Evolutionary conservation across 2,888 invertebrate species (phyloP).

Genomic region (Scotopteryx bipunctaria): DNA sequence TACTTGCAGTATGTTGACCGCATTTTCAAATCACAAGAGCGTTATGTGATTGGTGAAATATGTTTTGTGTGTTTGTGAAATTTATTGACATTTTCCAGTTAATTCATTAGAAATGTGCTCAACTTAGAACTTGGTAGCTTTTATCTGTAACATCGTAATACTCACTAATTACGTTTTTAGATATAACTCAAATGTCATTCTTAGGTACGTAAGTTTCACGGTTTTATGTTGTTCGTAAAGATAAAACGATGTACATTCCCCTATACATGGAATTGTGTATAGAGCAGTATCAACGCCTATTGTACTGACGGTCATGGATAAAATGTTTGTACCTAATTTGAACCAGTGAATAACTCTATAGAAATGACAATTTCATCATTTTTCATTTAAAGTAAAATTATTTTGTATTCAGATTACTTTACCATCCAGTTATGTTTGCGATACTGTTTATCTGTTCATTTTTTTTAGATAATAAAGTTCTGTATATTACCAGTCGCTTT

Average conservation of each 20-base stretch:
- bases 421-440: slow-evolving; percentile 45
- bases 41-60: background rate
- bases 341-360: too few relatives aligned
- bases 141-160: slow-evolving; percentile 19
- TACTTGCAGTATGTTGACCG: too few relatives aligned
- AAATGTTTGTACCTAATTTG: slow-evolving; percentile 25
- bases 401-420: slow-evolving; percentile 28
- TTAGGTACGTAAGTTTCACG: slow-evolving; percentile 7
- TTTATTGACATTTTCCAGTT: background rate
- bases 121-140: slow-evolving; percentile 18
- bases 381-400: too few relatives aligned
- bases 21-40: too few relatives aligned
- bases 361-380: too few relatives aligned
- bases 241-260: slow-evolving; percentile 24
- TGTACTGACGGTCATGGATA: slow-evolving; percentile 16
- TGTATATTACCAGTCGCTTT: slow-evolving; percentile 44
- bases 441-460: slow-evolving; percentile 49
- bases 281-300: too few relatives aligned
- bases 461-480: slow-evolving; percentile 49
- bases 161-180: slow-evolving; percentile 19
- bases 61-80: too few relatives aligned
- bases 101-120: slow-evolving; percentile 20
- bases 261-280: slow-evolving; percentile 15
- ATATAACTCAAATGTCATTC: background rate
- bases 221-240: slow-evolving; percentile 17